phyloP scores from a whole-genome alignment of 2,113 vertebrate species.

The Picathartes gymnocephalus region DNA sequence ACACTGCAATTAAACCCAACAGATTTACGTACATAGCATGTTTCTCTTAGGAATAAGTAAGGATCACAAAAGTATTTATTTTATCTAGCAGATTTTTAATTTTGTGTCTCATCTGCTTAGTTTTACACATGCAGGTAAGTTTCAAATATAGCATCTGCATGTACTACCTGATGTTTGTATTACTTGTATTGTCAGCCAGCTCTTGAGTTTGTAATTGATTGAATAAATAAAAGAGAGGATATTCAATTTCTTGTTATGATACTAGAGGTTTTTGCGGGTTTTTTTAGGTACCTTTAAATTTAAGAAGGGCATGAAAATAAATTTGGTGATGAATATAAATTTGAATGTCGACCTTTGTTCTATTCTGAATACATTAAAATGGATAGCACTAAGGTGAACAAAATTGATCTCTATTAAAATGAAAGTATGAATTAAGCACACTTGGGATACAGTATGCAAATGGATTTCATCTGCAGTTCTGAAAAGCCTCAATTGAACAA shows the following conservation, averaged over 20 bases:
- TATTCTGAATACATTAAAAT: constrained; percentile 36
- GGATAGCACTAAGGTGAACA: constrained; percentile 47
- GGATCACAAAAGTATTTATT: neutral
- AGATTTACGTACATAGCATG: neutral
- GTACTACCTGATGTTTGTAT: neutral
- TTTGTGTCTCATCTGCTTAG: constrained; percentile 20
- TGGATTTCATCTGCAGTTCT: constrained; percentile 41
- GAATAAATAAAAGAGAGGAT: neutral
- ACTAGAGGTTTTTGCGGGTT: neutral
- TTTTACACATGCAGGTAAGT: neutral
- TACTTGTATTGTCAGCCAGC: neutral
- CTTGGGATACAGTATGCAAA: constrained; percentile 55
- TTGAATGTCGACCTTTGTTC: neutral
- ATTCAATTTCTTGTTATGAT: neutral
- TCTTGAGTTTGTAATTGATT: neutral
- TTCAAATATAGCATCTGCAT: constrained; percentile 31
- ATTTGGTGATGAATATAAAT: neutral
- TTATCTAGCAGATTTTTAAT: neutral
- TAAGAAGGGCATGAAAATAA: neutral
- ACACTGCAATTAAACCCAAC: neutral
- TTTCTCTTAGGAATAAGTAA: neutral
- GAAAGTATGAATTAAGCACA: constrained; percentile 50
- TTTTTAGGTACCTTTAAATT: neutral
- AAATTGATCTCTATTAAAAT: constrained; percentile 2
- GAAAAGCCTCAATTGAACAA: constrained; percentile 28